Percentiles rank a stretch among this genome's conserved stretches.
Evolutionary conservation across 2,113 vertebrate species (phyloP).

Genomic region (Pluvianellus socialis): DNA sequence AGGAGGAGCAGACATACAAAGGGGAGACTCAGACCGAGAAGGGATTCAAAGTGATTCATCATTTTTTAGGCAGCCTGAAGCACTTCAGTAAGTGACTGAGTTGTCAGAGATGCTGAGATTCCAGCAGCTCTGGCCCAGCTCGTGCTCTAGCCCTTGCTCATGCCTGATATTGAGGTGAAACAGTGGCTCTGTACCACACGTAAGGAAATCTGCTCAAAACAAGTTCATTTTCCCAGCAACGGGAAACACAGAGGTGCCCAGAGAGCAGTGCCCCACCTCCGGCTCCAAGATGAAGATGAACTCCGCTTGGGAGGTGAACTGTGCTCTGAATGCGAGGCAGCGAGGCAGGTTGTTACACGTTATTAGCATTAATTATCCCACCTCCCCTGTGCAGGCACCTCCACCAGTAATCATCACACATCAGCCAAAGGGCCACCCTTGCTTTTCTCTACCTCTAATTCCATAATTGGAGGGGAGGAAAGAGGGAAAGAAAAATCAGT

Average conservation of each 20-base stretch:
- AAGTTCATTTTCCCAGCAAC: not conserved
- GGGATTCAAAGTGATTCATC: not conserved
- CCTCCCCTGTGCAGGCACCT: not conserved
- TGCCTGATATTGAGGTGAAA: not conserved
- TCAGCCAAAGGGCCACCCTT: slow-evolving; percentile 43
- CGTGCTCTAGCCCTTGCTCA: fast-evolving
- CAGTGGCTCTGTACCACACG: fast-evolving
- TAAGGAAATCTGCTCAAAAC: not conserved
- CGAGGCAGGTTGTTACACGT: not conserved
- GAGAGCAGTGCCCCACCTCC: not conserved
- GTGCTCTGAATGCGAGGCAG: not conserved
- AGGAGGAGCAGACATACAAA: not conserved
- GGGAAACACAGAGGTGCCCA: not conserved
- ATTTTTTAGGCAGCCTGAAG: not conserved
- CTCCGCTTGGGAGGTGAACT: not conserved
- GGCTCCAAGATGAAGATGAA: not conserved
- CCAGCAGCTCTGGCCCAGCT: not conserved
- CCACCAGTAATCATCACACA: not conserved
- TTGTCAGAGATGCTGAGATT: not conserved
- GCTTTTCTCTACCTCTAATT: slow-evolving; percentile 35
- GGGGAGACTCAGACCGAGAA: not conserved
- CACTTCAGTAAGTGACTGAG: not conserved
- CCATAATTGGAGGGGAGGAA: slow-evolving; percentile 30
- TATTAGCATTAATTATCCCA: slow-evolving; percentile 42
- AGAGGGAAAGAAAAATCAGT: not conserved